These are phyloP conservation scores for Azorinus chamasolen DNA, from an alignment of 2,888 invertebrate species.

Conservation along the genomic window DNA sequence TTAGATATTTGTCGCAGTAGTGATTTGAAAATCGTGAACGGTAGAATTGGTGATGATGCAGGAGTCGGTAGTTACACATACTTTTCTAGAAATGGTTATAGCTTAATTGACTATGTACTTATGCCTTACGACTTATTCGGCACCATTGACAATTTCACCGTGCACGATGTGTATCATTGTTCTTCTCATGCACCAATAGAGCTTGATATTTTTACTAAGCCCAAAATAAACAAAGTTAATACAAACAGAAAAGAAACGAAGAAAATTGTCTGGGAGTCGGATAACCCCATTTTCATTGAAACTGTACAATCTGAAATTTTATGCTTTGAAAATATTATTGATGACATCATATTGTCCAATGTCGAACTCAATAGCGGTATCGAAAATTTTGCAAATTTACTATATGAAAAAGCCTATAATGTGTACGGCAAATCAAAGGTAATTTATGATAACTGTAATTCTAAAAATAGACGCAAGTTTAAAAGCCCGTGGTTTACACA, in stretches of 20 bases:
- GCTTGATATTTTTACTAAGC: too few relatives aligned
- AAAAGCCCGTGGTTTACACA: background rate
- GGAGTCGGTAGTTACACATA: too few relatives aligned
- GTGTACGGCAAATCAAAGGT: background rate
- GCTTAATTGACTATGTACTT: too few relatives aligned
- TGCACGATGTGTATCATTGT: too few relatives aligned
- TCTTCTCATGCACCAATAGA: background rate
- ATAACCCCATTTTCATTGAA: too few relatives aligned
- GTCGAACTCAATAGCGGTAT: too few relatives aligned
- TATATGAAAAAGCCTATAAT: background rate
- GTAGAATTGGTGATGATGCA: slow-evolving; percentile 15
- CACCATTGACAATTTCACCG: background rate
- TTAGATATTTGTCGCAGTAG: slow-evolving; percentile 7
- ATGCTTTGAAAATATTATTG: too few relatives aligned
- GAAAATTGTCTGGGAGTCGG: background rate
- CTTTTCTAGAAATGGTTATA: too few relatives aligned
- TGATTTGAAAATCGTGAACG: slow-evolving; percentile 11
- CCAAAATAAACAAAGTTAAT: too few relatives aligned
- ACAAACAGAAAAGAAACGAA: too few relatives aligned
- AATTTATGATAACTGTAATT: background rate
- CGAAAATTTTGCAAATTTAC: background rate
- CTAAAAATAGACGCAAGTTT: background rate
- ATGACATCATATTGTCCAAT: too few relatives aligned
- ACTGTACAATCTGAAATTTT: too few relatives aligned
- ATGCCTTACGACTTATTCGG: background rate